Base-by-base conservation (phyloP, 2,888 invertebrate genomes). In the Sarcophaga carnaria region DNA sequence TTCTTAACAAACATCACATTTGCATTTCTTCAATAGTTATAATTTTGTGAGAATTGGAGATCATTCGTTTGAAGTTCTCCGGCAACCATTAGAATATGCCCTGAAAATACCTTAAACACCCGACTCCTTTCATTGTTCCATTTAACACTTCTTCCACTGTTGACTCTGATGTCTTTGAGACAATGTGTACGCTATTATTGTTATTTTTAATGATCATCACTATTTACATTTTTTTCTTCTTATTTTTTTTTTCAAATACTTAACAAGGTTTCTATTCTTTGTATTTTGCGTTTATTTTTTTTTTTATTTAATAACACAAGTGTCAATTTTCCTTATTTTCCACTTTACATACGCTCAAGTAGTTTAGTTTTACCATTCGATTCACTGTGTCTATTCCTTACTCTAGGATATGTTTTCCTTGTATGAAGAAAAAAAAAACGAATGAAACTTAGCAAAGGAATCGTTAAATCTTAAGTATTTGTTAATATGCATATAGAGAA, bases 401-500 rank as follows among this genome's bases (percentile, higher is more conserved):
- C 12, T 54, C 72, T 83, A 77, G 12, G 74, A 83, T 69, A 78
- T 83, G 83, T 62, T 79, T 87, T 81, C 75, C 78, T 84, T 70
- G 75, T 75, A 87, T 80, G 72, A 80, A 64, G 78, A 78, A 20
- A 49, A 37, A 20, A 37, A 37, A 37, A 37, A 37, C 37, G 37
- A 37, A 37, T 6, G 70, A 14, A 71, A 66, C 14, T 64, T 54
- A 76, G 59, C 22, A 66, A 64, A 71, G 60, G 22, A 77, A 74
- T 83, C 83, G 69, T 87, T 62, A 66, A 62, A 79, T 75, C 71
- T 87, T 74, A 86, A 83, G 83, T 83, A 78, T 81, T 83, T 75
- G 69, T 78, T 86, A 81, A 86, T 83, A 78, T 81, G 78, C 83
- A 86, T 78, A 83, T 77, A 66, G 37, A 37, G 37, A 37, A 83